Base-by-base conservation (phyloP, 2,888 invertebrate species). In the Itoplectis maculator region DNA sequence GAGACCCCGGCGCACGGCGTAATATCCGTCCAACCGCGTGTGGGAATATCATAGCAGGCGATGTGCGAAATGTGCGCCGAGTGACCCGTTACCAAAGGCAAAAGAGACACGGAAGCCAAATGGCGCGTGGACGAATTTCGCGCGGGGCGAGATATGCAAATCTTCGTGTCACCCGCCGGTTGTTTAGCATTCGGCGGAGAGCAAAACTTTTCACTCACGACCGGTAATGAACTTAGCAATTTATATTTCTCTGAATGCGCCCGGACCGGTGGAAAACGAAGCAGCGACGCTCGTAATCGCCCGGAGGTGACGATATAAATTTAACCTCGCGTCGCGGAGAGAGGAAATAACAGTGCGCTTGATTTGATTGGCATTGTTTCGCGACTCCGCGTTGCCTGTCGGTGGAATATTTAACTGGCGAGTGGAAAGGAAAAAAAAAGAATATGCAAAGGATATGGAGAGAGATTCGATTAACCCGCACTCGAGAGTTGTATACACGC, bases 11-110 rank as follows among this genome's bases (percentile, higher is more conserved):
- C 8, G 15, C 8, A 37, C 15, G 37, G 0, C 8, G 37, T 35
- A 35, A 37, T 1, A n/a, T n/a, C 37, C 15, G 0, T 37, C 15
- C 8, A 35, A 59, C 35, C 37, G 15, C 8, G 1, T 35, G 37
- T 59, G 29, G 37, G 59, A 59, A 59, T 37, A 37, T 59, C n/a
- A 59, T 37, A 59, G 59, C 7, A 6, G 15, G 59, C 7, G n/a
- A n/a, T n/a, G n/a, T 9, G 8, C 15, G 0, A n/a, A 8, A 7
- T 56, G 23, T 61, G 35, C 61, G 9, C 15, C 37, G 15, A 37
- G 18, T 61, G 9, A 3, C 8, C n/a, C n/a, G n/a, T n/a, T n/a
- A n/a, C n/a, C n/a, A n/a, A n/a, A n/a, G n/a, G n/a, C n/a, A n/a
- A n/a, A n/a, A n/a, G 42, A 8, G 42, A n/a, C n/a, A n/a, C 45